These are phyloP conservation scores for Rhizomys pruinosus DNA, from an alignment of 2,113 vertebrate species.

Conservation along the genomic window DNA sequence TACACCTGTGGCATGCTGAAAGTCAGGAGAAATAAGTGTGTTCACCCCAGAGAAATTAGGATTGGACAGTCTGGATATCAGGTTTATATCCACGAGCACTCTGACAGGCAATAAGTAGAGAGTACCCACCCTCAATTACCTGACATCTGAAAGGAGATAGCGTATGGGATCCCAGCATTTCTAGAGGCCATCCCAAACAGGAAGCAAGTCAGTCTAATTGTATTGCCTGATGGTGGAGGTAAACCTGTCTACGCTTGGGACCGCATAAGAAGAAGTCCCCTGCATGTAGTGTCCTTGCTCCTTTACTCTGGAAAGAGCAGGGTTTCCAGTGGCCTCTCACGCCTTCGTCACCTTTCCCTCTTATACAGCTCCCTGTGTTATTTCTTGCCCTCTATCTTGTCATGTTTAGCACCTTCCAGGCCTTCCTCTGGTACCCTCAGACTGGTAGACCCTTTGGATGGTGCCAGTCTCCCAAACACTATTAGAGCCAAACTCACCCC, in stretches of 20 bases:
- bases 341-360: not conserved
- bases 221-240: not conserved
- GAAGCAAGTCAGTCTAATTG: not conserved
- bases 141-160: not conserved
- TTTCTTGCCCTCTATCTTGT: constrained; percentile 27
- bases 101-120: not conserved
- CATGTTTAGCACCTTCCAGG: not conserved
- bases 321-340: not conserved
- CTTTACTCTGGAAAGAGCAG: not conserved
- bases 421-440: not conserved
- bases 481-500: constrained; percentile 14
- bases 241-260: not conserved
- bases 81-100: not conserved
- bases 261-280: not conserved
- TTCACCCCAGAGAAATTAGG: not conserved
- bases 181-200: constrained; percentile 8
- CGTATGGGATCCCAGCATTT: not conserved
- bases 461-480: not conserved
- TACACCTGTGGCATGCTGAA: not conserved
- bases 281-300: not conserved
- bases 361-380: not conserved
- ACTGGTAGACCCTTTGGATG: not conserved
- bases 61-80: not conserved
- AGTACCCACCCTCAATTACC: not conserved
- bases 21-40: not conserved